phyloP scores from a whole-genome alignment of 2,113 vertebrate species.

The Prietella phreatophila region DNA sequence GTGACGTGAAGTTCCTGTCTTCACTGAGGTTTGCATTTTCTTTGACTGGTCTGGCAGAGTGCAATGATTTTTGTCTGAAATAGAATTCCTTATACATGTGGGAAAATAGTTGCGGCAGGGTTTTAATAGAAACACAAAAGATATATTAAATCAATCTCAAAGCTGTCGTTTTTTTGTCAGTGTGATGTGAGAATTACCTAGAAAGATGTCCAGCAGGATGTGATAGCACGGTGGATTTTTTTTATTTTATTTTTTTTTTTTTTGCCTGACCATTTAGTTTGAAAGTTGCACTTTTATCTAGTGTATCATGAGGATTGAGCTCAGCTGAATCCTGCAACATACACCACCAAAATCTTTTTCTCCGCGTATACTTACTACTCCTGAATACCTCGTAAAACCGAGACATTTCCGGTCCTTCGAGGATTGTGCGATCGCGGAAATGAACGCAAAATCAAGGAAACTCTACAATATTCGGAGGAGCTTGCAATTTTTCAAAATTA shows the following conservation, averaged over 20 bases:
- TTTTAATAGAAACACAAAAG: slow-evolving; percentile 1
- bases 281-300: not conserved
- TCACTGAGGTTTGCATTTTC: too few relatives aligned
- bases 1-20: not conserved
- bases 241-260: not conserved
- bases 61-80: not conserved
- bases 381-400: not conserved
- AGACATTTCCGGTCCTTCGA: not conserved
- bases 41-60: not conserved
- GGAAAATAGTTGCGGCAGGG: not conserved
- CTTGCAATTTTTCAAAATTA: too few relatives aligned
- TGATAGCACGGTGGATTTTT: not conserved
- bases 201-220: not conserved
- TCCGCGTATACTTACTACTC: not conserved
- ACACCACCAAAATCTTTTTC: not conserved
- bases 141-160: not conserved
- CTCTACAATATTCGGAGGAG: too few relatives aligned
- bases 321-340: not conserved
- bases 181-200: not conserved
- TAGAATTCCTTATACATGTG: slow-evolving; percentile 2
- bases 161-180: slow-evolving; percentile 1
- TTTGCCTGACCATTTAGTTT: not conserved
- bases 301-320: not conserved
- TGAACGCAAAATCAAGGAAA: too few relatives aligned
- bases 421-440: too few relatives aligned